Conservation (phyloP, 2,113 vertebrate genomes). For the Misgurnus mizolepis region DNA sequence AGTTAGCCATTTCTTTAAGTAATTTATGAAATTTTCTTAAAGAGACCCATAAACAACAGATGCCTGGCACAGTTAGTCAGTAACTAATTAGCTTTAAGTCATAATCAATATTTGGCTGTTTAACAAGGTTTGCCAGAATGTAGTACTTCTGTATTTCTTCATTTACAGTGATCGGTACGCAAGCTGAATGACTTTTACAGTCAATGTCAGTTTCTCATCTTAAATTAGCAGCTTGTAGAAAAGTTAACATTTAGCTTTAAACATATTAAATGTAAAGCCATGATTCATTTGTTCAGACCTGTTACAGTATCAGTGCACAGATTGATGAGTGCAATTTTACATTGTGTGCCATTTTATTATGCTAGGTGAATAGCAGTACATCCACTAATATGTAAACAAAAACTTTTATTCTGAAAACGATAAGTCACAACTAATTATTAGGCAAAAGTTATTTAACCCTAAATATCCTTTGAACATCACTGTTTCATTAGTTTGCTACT, state of each 20-base stretch:
- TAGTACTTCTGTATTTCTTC: neutral
- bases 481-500: too few species aligned
- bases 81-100: constrained; percentile 24
- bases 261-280: constrained; percentile 7
- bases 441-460: too few species aligned
- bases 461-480: too few species aligned
- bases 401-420: too few species aligned
- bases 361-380: too few species aligned
- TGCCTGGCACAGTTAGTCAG: constrained; percentile 15
- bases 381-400: too few species aligned
- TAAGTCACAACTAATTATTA: too few species aligned
- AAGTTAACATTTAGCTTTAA: neutral
- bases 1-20: neutral
- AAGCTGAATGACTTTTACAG: neutral
- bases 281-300: neutral
- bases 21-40: neutral
- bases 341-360: too few species aligned
- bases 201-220: constrained; percentile 19
- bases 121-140: constrained; percentile 18
- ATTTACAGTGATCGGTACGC: neutral
- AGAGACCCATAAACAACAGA: constrained; percentile 30
- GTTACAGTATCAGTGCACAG: neutral
- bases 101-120: constrained; percentile 28
- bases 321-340: constrained; percentile 6
- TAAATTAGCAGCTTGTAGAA: constrained; percentile 29